Percentiles rank a stretch among this genome's conserved stretches.
phyloP scores from a whole-genome alignment of 2,113 vertebrate species.

The Microcebus griseorufus region DNA sequence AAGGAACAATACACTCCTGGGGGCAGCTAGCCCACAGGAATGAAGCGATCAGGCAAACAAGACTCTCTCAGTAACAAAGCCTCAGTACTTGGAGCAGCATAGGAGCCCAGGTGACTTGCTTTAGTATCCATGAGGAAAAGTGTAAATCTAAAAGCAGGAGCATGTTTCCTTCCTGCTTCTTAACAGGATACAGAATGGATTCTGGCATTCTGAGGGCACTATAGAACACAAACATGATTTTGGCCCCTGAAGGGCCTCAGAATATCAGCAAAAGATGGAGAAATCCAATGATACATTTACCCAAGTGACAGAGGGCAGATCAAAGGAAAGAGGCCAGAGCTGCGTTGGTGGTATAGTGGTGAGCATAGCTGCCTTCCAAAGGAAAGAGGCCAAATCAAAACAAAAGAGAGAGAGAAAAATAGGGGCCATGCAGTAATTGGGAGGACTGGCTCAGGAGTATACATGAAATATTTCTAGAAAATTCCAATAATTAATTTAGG shows the following conservation, averaged over 20 bases:
- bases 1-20: not conserved
- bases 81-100: not conserved
- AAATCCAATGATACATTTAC: not conserved
- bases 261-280: not conserved
- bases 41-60: not conserved
- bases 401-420: not conserved
- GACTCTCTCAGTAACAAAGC: not conserved
- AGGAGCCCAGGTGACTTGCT: not conserved
- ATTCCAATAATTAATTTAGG: not conserved
- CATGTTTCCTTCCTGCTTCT: not conserved
- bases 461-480: not conserved
- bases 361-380: conserved; percentile 88
- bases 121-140: not conserved
- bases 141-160: not conserved
- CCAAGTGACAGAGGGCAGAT: not conserved
- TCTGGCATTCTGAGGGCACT: not conserved
- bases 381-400: not conserved
- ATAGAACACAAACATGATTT: not conserved
- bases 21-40: not conserved
- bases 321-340: not conserved
- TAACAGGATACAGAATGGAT: not conserved
- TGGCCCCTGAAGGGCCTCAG: not conserved
- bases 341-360: conserved; percentile 87
- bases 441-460: not conserved
- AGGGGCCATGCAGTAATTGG: not conserved